Conservation (phyloP, 2,888 invertebrate genomes). For the Brachycybe producta region DNA sequence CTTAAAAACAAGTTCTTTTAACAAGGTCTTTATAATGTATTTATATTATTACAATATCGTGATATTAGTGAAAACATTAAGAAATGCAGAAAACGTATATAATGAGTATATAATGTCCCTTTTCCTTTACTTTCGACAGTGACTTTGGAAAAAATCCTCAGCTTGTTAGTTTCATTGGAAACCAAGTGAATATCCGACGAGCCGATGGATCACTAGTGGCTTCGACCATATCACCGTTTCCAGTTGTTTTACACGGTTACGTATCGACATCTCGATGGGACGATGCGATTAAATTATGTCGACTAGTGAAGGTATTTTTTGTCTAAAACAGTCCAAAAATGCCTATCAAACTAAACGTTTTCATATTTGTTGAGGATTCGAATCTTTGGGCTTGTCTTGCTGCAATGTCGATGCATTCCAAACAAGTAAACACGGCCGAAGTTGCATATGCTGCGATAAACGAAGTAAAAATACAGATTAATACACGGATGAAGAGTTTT, state of each 20-base stretch:
- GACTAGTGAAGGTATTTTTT: constrained; percentile 45
- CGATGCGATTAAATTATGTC: constrained; percentile 66
- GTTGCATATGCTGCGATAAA: constrained; percentile 87
- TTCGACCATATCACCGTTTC: constrained; percentile 56
- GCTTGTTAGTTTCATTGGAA: constrained; percentile 67
- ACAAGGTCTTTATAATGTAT: too few relatives aligned
- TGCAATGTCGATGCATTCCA: constrained; percentile 72
- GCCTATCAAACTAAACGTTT: neutral
- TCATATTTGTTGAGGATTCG: constrained; percentile 27
- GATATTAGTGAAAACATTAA: too few relatives aligned
- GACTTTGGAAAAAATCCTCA: constrained; percentile 78
- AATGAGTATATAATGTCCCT: too few relatives aligned
- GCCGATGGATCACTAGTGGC: constrained; percentile 78
- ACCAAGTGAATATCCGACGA: constrained; percentile 67
- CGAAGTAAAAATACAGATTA: constrained; percentile 33
- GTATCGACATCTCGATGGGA: constrained; percentile 68
- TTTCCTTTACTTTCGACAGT: too few relatives aligned
- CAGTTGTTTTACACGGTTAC: constrained; percentile 41
- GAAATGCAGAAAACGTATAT: too few relatives aligned
- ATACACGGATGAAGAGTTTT: too few relatives aligned
- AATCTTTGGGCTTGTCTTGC: constrained; percentile 88
- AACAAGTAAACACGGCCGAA: constrained; percentile 78
- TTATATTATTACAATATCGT: too few relatives aligned
- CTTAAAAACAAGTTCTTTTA: too few relatives aligned
- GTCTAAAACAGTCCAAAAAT: too few relatives aligned